Conservation (phyloP, 2,888 invertebrate species). For the Erebia palarica region DNA sequence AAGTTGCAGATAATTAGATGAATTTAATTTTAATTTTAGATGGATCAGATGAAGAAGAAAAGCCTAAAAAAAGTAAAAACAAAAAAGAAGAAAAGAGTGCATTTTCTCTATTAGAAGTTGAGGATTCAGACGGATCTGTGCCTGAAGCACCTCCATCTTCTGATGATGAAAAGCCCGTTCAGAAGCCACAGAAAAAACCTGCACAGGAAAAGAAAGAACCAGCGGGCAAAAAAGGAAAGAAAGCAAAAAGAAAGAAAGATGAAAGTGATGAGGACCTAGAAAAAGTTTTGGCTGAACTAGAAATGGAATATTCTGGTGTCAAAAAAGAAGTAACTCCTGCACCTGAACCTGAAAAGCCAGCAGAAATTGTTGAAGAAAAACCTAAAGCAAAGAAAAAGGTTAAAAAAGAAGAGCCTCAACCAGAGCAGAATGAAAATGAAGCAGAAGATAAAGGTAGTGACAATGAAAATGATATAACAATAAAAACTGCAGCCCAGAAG, state of each 20-base stretch:
- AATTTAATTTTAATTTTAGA: slow-evolving; percentile 47
- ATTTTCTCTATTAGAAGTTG: slow-evolving; percentile 86
- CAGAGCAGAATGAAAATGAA: slow-evolving; percentile 53
- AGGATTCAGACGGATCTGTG: slow-evolving; percentile 81
- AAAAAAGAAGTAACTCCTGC: slow-evolving; percentile 75
- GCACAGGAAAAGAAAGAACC: slow-evolving; percentile 71
- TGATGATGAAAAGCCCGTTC: slow-evolving; percentile 68
- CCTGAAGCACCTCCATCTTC: slow-evolving; percentile 72
- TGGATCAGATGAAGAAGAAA: slow-evolving; percentile 74
- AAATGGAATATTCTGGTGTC: slow-evolving; percentile 89
- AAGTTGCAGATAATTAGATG: no score
- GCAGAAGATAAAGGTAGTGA: slow-evolving; percentile 73
- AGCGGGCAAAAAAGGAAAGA: slow-evolving; percentile 87
- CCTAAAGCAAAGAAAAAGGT: slow-evolving; percentile 66
- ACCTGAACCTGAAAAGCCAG: slow-evolving; percentile 62
- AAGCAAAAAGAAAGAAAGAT: slow-evolving; percentile 87
- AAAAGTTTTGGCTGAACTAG: slow-evolving; percentile 91
- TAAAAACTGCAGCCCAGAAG: slow-evolving; percentile 93
- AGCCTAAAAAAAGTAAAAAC: slow-evolving; percentile 70
- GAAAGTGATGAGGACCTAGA: slow-evolving; percentile 92
- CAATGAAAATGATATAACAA: slow-evolving; percentile 82
- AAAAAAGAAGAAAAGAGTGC: slow-evolving; percentile 80
- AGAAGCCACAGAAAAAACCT: slow-evolving; percentile 65
- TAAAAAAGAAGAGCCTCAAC: slow-evolving; percentile 64
- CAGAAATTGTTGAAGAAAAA: slow-evolving; percentile 67